phyloP scores from a whole-genome alignment of 2,113 vertebrate species.

The Argyrosomus japonicus region DNA sequence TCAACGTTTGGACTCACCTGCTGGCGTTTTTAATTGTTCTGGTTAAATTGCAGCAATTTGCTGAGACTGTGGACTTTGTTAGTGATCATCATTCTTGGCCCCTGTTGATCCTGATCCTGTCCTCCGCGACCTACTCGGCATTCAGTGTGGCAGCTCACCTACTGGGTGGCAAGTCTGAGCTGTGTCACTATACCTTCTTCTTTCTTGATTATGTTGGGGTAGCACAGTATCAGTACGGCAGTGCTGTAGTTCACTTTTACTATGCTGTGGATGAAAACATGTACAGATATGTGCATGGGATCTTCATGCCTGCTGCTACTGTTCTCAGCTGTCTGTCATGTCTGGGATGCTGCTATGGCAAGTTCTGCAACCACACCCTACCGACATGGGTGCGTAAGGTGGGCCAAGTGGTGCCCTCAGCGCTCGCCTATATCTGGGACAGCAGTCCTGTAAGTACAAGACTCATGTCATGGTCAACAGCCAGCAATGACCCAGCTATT shows the following conservation, averaged over 20 bases:
- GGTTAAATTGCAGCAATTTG: slow-evolving; percentile 78
- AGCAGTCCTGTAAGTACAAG: slow-evolving; percentile 90
- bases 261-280: slow-evolving; percentile 87
- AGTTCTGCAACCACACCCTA: slow-evolving; percentile 83
- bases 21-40: slow-evolving; percentile 84
- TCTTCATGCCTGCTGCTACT: slow-evolving; percentile 87
- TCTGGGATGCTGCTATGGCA: slow-evolving; percentile 90
- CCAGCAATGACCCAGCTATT: slow-evolving; percentile 56
- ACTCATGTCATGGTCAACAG: slow-evolving; percentile 65
- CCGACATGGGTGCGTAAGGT: slow-evolving; percentile 81
- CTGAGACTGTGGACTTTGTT: slow-evolving; percentile 84
- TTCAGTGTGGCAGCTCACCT: slow-evolving; percentile 90
- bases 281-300: slow-evolving; percentile 70
- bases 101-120: slow-evolving; percentile 87
- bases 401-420: slow-evolving; percentile 90
- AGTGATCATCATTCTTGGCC: slow-evolving; percentile 87
- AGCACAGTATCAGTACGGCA: slow-evolving; percentile 92
- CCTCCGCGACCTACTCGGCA: slow-evolving; percentile 86
- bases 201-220: slow-evolving; percentile 95
- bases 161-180: slow-evolving; percentile 90
- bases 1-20: slow-evolving; percentile 94
- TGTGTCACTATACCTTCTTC: slow-evolving; percentile 91
- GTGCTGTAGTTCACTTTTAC: slow-evolving; percentile 90
- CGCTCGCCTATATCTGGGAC: slow-evolving; percentile 88
- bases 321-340: slow-evolving; percentile 90